Base-by-base conservation (phyloP, 2,888 invertebrate species). In the Magallana nippona region DNA sequence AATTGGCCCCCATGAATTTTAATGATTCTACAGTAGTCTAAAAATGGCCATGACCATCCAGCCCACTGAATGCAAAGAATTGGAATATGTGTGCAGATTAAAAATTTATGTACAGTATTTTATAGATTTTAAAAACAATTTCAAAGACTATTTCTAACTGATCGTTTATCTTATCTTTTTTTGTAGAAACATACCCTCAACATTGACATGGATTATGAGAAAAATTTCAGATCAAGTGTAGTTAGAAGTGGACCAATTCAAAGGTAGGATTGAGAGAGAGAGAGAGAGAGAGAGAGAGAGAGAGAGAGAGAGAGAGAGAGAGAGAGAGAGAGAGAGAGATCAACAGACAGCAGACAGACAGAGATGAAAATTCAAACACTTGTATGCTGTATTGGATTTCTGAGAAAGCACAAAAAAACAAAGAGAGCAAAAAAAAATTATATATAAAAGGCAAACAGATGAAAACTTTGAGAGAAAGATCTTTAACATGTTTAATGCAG, bases 131-230 rank as follows among this genome's bases (percentile, higher is more conserved):
- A 44, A 44, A 44, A 44, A 44, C 44, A 8, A 8, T 44, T 5
- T 8, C 8, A 44, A 44, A 44, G 44, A 44, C 44, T 44, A 44
- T 0, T 44, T 5, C 8, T 60, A 19, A 60, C 10, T 60, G 60
- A 60, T 60, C 13, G n/a, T 60, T 60, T 5, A 22, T 63, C 1
- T 71, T 71, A 15, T 57, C 44, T 83, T 55, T 82, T 32, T 84
- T 19, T 88, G 44, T 87, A 92, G 92, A 88, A 91, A 78, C 89
- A 88, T 63, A 92, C 92, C 1, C 82, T 90, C 60, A 88, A 90
- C 86, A 83, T 89, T 77, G 90, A 91, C 71, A 86, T 88, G 44
- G 90, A 88, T 8, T 87, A 85, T 78, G 86, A 89, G 56, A 87
- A 88, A 57, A 88, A 87, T 17, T 87, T 88, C 32, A 89, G 87